Evolutionary conservation across 1,140 invertebrate species (phyloP), one percentile per base, ranked within the genome.

Genomic region (Drosophila novamexicana): DNA sequence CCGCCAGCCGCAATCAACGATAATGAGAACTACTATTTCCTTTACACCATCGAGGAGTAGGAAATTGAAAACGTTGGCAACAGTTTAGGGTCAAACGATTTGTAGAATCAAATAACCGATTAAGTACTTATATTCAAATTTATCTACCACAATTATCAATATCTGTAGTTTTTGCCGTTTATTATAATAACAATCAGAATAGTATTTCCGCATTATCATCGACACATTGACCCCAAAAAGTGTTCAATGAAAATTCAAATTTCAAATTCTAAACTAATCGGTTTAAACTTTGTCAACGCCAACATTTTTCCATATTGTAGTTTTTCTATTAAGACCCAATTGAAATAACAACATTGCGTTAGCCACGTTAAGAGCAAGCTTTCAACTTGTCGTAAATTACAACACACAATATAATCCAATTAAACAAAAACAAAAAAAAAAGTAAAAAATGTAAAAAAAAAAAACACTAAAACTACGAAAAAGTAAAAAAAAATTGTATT

Each of bases 1-100:
- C 81, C 93, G 92, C 89, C 94, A 94, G 80, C 93, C 94, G 84
- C 93, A 93, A 84, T 92, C 54, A 78, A 84, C 56, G 77, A 91
- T 76, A 82, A 86, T 7, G 89, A 92, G 37, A 91, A 92, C 65
- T 79, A 91, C 72, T 92, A 92, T 64, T 88, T 92, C 64, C 82
- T 92, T 3, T 92, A 92, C 45, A 81, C 63, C 71, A 92, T 92
- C 66, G 91, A 92, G 79, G 91, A 92, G 74, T 92, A 92, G 82
- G 80, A 69, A 45, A 36, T 50, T 65, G 10, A 69, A 10, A 52
- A 64, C 57, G 62, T 77, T 72, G 68, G 10, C 74, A 72, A 72
- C 34, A 64, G 6, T 58, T 47, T 14, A 9, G n/a, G 22, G 18
- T 57, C 53, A 68, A 68, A 75, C 76, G 79, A 53, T 42, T 34